phyloP scores from a whole-genome alignment of 2,797 vertebrate genomes.

The Clarias platycephalus region DNA sequence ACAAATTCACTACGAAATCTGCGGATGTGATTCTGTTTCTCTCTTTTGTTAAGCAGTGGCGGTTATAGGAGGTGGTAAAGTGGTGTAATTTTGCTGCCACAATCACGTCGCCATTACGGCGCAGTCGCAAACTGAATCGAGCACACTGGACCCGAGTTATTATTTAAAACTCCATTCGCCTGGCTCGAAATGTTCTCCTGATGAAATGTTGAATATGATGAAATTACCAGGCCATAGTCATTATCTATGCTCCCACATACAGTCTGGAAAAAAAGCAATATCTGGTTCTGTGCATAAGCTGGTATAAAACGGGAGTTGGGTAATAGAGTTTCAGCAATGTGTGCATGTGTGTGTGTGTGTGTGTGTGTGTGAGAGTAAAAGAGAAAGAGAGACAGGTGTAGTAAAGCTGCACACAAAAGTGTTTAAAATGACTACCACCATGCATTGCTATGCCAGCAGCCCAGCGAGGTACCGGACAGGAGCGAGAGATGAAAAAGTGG shows the following conservation, averaged over 20 bases:
- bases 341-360: slow-evolving; percentile 10
- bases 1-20: slow-evolving; percentile 5
- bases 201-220: slow-evolving; percentile 29
- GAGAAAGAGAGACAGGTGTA: background rate
- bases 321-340: slow-evolving; percentile 36
- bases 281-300: slow-evolving; percentile 22
- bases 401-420: slow-evolving; percentile 18
- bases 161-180: slow-evolving; percentile 26
- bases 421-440: slow-evolving; percentile 28
- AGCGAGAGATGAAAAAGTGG: slow-evolving; percentile 8
- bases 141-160: slow-evolving; percentile 21
- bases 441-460: slow-evolving; percentile 1
- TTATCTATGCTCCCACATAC: slow-evolving; percentile 11
- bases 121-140: background rate
- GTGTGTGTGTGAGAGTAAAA: background rate
- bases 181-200: slow-evolving; percentile 23
- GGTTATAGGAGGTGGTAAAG: background rate
- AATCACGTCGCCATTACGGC: background rate
- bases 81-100: slow-evolving; percentile 4
- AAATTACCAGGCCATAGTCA: slow-evolving; percentile 33
- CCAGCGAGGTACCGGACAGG: background rate
- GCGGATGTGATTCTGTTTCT: background rate
- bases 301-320: slow-evolving; percentile 37
- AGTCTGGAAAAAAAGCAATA: slow-evolving; percentile 23
- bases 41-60: background rate